Evolutionary conservation across 1,140 invertebrate species (phyloP), one percentile per base, ranked within the genome.

Genomic region (Stenopsyche tienmushanensis): DNA sequence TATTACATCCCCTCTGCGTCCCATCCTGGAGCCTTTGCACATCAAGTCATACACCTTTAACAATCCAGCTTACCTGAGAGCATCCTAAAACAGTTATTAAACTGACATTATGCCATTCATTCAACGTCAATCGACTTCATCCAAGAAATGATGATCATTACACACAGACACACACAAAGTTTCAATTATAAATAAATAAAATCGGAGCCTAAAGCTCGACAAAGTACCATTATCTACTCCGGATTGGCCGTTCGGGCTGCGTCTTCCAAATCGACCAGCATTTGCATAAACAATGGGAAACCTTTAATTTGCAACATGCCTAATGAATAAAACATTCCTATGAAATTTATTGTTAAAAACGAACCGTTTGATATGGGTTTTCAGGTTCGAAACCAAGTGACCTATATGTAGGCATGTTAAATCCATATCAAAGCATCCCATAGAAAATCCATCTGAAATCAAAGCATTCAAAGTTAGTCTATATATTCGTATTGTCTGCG

Each of bases 81-180:
- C 49, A 42, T 41, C 54, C 67, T 53, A 50, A 64, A 60, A 34
- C 67, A 55, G 57, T 69, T 69, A 69, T 69, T 69, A 69, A 69
- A 65, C 67, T 69, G 67, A 45, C 67, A 69, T 69, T 65, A 69
- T 29, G 66, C 66, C 62, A 65, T 54, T 64, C 67, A 65, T 54
- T 62, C 50, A 26, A 47, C 58, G 62, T 54, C 67, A 42, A 69
- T 65, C 67, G 63, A 47, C 17, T 47, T 7, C 44, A 7, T 7
- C 44, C 29, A 34, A 5, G 29, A 47, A 7, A 47, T 47, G 44
- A 47, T 47, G 44, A 47, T 20, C 44, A 47, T 13, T 15, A 47
- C 44, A 47, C 8, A 18, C 44, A 47, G 7, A 47, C 44, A 47
- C 17, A 20, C 18, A 15, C 5, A 20, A 47, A 47, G 5, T 7